Percentiles rank a stretch among this genome's conserved stretches.
These are phyloP conservation scores for Peucedramus taeniatus DNA, from an alignment of 2,113 vertebrate genomes.

Conservation along the genomic window DNA sequence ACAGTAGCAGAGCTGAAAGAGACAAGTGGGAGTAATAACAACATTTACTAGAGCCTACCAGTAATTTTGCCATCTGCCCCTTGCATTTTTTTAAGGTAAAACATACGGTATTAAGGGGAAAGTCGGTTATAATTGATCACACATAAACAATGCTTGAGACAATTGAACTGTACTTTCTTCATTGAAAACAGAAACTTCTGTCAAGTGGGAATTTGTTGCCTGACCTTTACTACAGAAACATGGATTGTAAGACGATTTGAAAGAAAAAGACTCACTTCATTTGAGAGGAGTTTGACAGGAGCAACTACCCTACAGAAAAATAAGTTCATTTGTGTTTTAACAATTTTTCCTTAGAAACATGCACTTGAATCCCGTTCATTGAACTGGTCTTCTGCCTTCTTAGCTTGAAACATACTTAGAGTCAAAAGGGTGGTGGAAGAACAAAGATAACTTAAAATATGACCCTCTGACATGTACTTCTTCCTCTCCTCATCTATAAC, in stretches of 20 bases:
- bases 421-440: rapidly evolving
- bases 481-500: background rate
- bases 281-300: background rate
- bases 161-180: background rate
- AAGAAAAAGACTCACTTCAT: background rate
- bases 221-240: background rate
- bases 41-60: background rate
- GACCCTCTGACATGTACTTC: rapidly evolving
- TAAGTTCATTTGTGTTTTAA: background rate
- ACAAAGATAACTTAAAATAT: background rate
- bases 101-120: background rate
- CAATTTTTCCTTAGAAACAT: rapidly evolving
- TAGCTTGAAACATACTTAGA: background rate
- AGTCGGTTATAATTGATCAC: background rate
- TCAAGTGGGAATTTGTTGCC: background rate
- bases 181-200: background rate
- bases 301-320: background rate
- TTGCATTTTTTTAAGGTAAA: background rate
- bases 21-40: background rate
- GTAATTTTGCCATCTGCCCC: background rate
- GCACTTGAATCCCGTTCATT: background rate
- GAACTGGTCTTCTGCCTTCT: background rate
- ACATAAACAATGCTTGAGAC: background rate
- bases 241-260: background rate
- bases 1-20: background rate